Base-by-base conservation (phyloP, 2,113 vertebrate genomes). In the Etheostoma spectabile region DNA sequence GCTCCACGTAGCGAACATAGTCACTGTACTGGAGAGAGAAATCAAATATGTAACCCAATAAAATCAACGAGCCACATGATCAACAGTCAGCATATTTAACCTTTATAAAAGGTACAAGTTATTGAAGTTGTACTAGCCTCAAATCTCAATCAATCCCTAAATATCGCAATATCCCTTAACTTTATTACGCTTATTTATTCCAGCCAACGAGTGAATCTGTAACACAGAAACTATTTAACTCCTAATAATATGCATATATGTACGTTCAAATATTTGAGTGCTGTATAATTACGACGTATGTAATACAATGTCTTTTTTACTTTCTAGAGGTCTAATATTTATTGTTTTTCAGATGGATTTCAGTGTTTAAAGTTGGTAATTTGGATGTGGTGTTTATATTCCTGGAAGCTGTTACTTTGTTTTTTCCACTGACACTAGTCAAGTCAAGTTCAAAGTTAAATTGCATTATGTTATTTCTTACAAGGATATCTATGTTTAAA, bases 1-100 rank as follows among this genome's bases (percentile, higher is more conserved):
- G 97, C 64, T 99, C 98, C 1, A 99, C 84, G 55, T 98, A 99
- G 52, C 97, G 97, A 52, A 98, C 95, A 0, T 99, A 97, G 86
- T 98, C 97, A 67, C 95, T 99, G 92, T 98, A 99, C 97, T 99
- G 93, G 8, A 82, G 86, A 61, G 33, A 93, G 67, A 1, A 0
- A 78, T 0, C 21, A 80, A 80, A 76, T 19, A 66, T 27, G 33
- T 8, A 13, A 80, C 3, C 11, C 21, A 57, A 80, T 52, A 74
- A 2, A 71, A 49, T 56, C 21, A 79, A 24, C 18, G 8, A 63
- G 46, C 8, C 18, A 33, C 33, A 42, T 30, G 5, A 57, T 49
- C 1, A 68, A 33, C 8, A 77, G 8, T 59, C 35, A 77, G 27
- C 45, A 46, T 70, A 2, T 71, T 53, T n/a, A 48, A 45, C 46